Evolutionary conservation across 2,888 invertebrate genomes (phyloP).

Genomic region (Ophioninae sp.): DNA sequence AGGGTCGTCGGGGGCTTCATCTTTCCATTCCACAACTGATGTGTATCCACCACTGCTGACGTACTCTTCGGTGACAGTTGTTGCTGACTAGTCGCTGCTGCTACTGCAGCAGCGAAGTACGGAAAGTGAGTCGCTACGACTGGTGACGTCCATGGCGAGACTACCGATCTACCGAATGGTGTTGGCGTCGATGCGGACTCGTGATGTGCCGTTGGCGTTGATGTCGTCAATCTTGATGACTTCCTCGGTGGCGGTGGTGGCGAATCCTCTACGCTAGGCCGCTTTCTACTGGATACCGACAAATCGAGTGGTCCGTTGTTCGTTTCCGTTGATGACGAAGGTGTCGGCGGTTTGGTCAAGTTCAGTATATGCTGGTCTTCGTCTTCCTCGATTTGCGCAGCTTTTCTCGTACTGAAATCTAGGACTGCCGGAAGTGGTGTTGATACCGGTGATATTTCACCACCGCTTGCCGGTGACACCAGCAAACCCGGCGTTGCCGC

Average conservation of each 20-base stretch:
- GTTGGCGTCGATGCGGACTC: slow-evolving; percentile 74
- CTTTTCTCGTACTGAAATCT: slow-evolving; percentile 91
- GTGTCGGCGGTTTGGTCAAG: slow-evolving; percentile 86
- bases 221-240: slow-evolving; percentile 82
- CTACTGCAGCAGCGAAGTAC: slow-evolving; percentile 90
- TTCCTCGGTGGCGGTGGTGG: slow-evolving; percentile 85
- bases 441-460: slow-evolving; percentile 79
- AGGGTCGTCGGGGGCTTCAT: slow-evolving; percentile 85
- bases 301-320: slow-evolving; percentile 89
- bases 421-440: slow-evolving; percentile 84
- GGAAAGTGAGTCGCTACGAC: slow-evolving; percentile 89
- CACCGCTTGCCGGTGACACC: slow-evolving; percentile 84
- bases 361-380: slow-evolving; percentile 87
- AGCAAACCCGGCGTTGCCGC: slow-evolving; percentile 82
- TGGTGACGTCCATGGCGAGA: slow-evolving; percentile 90
- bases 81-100: slow-evolving; percentile 85
- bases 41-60: slow-evolving; percentile 80
- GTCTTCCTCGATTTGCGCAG: slow-evolving; percentile 82
- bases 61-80: slow-evolving; percentile 87
- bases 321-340: slow-evolving; percentile 82
- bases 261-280: slow-evolving; percentile 85
- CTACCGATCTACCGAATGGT: slow-evolving; percentile 86
- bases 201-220: slow-evolving; percentile 70
- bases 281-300: slow-evolving; percentile 89
- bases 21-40: slow-evolving; percentile 89